Evolutionary conservation across 2,797 vertebrate species (phyloP).

Genomic region (Kryptopterus vitreolus): DNA sequence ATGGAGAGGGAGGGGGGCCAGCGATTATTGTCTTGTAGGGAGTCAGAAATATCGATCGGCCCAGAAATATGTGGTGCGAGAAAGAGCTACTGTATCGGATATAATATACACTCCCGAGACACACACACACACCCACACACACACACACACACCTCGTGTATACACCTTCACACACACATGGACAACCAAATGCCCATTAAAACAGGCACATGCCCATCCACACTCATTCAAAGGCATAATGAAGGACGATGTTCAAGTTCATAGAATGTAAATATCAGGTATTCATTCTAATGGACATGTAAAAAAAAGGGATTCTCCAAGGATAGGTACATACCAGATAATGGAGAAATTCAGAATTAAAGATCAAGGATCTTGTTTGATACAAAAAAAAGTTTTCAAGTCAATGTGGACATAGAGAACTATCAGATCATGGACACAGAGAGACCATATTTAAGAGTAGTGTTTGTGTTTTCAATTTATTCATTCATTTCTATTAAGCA

Average conservation of each 20-base stretch:
- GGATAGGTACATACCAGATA: neutral
- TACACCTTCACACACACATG: slow-evolving; percentile 40
- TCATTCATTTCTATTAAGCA: neutral
- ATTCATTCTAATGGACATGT: neutral
- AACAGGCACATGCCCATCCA: slow-evolving; percentile 29
- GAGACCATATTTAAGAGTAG: neutral
- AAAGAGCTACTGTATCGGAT: slow-evolving; percentile 93
- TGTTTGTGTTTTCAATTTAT: neutral
- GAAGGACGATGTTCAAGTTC: too few relatives aligned
- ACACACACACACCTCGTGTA: slow-evolving; percentile 28
- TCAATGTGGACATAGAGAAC: neutral
- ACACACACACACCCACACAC: slow-evolving; percentile 20
- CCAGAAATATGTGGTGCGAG: slow-evolving; percentile 94
- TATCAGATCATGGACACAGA: neutral
- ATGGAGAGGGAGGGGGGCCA: slow-evolving; percentile 61
- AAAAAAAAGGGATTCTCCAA: too few relatives aligned
- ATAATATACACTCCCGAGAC: slow-evolving; percentile 87
- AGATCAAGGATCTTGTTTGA: neutral
- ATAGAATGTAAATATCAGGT: too few relatives aligned
- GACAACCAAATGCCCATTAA: slow-evolving; percentile 43
- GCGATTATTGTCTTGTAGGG: slow-evolving; percentile 98
- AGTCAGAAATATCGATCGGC: slow-evolving; percentile 94
- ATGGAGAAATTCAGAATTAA: neutral
- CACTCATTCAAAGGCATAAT: neutral
- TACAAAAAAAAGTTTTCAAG: neutral